These are phyloP conservation scores for Pseudachorutes palmiensis DNA, from an alignment of 1,140 invertebrate species.

Conservation along the genomic window DNA sequence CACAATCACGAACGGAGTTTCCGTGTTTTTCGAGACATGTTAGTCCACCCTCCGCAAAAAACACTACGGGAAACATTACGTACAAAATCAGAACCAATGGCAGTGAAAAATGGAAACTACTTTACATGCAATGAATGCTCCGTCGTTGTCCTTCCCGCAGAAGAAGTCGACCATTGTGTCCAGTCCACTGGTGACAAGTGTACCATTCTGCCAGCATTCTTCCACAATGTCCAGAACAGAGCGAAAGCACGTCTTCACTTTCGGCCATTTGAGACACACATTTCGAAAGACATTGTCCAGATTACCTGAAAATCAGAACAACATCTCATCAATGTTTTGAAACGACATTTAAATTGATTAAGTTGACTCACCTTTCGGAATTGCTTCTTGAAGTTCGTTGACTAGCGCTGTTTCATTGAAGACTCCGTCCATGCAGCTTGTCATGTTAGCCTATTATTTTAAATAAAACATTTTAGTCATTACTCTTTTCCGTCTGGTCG, in stretches of 20 bases:
- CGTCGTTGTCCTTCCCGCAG: conserved; percentile 32
- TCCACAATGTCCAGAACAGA: conserved; percentile 21
- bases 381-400: conserved; percentile 23
- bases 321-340: neutral
- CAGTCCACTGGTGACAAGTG: conserved; percentile 22
- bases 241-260: conserved; percentile 23
- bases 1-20: conserved; percentile 16
- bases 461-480: neutral
- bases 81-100: neutral
- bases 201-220: conserved; percentile 31
- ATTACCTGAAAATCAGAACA: neutral
- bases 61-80: conserved; percentile 6
- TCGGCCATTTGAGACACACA: conserved; percentile 27
- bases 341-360: neutral
- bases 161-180: conserved; percentile 28
- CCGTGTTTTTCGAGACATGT: conserved; percentile 17
- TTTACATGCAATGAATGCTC: conserved; percentile 26
- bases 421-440: conserved; percentile 1
- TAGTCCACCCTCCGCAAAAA: conserved; percentile 27
- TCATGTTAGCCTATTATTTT: neutral
- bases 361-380: conserved; percentile 15
- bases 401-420: conserved; percentile 22
- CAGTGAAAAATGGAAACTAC: conserved; percentile 13
- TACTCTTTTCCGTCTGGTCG: too few relatives aligned
- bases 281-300: conserved; percentile 22